A percentile compares a stretch with the other conserved stretches of the same genome.
Evolutionary conservation across 2,888 invertebrate species (phyloP).

Genomic region (Allacma fusca): DNA sequence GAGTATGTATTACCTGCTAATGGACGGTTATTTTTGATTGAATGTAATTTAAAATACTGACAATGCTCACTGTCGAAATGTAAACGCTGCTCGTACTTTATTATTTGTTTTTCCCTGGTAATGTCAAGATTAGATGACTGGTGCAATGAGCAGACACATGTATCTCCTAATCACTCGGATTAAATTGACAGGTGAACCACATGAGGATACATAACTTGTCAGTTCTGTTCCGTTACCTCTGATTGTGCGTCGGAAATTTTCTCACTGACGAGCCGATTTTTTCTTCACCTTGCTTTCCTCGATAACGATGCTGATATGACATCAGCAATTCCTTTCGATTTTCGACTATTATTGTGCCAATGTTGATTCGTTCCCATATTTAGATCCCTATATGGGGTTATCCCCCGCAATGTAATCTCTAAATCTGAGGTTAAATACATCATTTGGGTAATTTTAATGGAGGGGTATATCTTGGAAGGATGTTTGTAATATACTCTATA

Average conservation of each 20-base stretch:
- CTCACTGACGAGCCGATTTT: not conserved
- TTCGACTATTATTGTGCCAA: not conserved
- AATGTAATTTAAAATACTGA: not conserved
- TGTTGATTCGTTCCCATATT: not conserved
- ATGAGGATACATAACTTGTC: not conserved
- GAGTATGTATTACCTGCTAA: not conserved
- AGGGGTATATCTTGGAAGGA: not conserved
- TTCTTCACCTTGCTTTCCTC: not conserved
- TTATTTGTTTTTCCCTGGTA: slow-evolving; percentile 21
- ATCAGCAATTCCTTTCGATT: not conserved
- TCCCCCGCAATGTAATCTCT: not conserved
- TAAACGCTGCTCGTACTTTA: not conserved
- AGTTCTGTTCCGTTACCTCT: too few species aligned
- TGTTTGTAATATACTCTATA: not conserved
- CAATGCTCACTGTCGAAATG: not conserved
- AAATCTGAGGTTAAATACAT: slow-evolving; percentile 1
- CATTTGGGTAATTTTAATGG: not conserved
- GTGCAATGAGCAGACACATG: not conserved
- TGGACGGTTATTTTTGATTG: not conserved
- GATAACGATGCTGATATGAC: slow-evolving; percentile 1
- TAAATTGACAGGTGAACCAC: not conserved
- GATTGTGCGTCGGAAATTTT: not conserved
- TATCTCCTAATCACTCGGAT: slow-evolving; percentile 6
- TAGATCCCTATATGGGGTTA: not conserved
- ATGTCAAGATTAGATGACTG: slow-evolving; percentile 36